phyloP scores from a whole-genome alignment of 2,888 invertebrate species.

The Ernsta delagoae region DNA sequence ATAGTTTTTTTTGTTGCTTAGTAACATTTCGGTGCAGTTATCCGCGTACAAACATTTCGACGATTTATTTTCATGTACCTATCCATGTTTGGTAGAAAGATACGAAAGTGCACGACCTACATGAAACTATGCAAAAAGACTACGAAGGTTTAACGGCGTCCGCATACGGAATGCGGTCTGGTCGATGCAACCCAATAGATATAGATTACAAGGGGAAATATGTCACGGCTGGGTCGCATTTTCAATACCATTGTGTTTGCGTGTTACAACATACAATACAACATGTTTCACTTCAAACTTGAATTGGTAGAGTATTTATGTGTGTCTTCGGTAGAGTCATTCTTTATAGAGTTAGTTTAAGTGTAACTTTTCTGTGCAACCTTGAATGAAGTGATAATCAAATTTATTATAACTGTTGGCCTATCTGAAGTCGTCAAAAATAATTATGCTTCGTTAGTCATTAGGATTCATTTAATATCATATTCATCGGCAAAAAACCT shows the following conservation, averaged over 20 bases:
- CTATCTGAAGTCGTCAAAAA: too few species aligned
- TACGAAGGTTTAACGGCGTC: conserved; percentile 45
- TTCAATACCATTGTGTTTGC: conserved; percentile 16
- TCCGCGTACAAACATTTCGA: too few species aligned
- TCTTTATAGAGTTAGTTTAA: too few species aligned
- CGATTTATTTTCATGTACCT: neutral
- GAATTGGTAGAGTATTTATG: neutral
- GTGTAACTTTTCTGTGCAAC: too few species aligned
- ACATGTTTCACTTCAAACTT: neutral
- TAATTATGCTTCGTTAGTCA: too few species aligned
- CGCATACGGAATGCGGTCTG: conserved; percentile 69
- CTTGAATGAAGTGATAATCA: too few species aligned
- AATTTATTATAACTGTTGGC: too few species aligned
- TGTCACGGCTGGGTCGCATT: conserved; percentile 18
- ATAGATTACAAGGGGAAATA: conserved; percentile 34
- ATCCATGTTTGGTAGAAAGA: too few species aligned
- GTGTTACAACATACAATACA: neutral
- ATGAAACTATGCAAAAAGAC: conserved; percentile 45
- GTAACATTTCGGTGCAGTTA: too few species aligned
- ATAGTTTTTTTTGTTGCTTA: too few species aligned
- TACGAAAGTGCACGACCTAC: conserved; percentile 17
- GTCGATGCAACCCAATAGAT: conserved; percentile 58
- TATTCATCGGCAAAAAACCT: too few species aligned
- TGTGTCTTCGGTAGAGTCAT: neutral
- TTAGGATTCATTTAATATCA: neutral